phyloP scores from a whole-genome alignment of 2,797 vertebrate species.

The Sebastes vulpes region DNA sequence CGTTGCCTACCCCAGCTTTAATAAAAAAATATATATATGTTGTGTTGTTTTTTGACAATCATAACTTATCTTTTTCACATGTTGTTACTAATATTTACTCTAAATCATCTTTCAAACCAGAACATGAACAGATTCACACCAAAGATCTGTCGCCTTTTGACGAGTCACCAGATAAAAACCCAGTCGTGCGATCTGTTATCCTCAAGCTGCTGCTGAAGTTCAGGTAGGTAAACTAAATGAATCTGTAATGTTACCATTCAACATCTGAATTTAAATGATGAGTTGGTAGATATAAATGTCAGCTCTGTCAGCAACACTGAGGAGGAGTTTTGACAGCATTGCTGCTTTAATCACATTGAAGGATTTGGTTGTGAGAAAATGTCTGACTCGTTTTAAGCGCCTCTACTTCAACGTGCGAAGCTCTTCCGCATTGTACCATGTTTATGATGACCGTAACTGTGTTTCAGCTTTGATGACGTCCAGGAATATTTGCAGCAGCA shows the following conservation, averaged over 20 bases:
- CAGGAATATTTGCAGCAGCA: conserved; percentile 81
- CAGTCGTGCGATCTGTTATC: conserved; percentile 87
- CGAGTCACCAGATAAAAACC: conserved; percentile 87
- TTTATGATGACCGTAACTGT: not conserved
- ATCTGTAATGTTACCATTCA: not conserved
- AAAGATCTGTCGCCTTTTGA: conserved; percentile 76
- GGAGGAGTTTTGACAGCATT: not conserved
- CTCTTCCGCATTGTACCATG: not conserved
- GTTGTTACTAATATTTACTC: not conserved
- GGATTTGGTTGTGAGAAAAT: not conserved
- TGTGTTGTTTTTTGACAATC: not conserved
- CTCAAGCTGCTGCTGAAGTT: conserved; percentile 88
- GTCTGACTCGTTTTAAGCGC: not conserved
- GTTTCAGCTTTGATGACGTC: conserved; percentile 84
- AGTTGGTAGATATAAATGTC: not conserved
- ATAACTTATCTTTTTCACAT: not conserved
- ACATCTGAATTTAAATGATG: not conserved
- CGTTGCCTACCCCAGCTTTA: too few relatives aligned
- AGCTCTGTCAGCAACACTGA: not conserved
- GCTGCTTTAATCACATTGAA: not conserved
- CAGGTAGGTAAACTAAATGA: conserved; percentile 30
- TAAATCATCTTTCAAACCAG: conserved; percentile 3
- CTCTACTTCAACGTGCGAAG: not conserved
- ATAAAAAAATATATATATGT: too few relatives aligned
- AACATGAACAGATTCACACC: conserved; percentile 27